These are phyloP conservation scores for Agrenia bidenticulata DNA, from an alignment of 2,888 invertebrate genomes.

Conservation along the genomic window DNA sequence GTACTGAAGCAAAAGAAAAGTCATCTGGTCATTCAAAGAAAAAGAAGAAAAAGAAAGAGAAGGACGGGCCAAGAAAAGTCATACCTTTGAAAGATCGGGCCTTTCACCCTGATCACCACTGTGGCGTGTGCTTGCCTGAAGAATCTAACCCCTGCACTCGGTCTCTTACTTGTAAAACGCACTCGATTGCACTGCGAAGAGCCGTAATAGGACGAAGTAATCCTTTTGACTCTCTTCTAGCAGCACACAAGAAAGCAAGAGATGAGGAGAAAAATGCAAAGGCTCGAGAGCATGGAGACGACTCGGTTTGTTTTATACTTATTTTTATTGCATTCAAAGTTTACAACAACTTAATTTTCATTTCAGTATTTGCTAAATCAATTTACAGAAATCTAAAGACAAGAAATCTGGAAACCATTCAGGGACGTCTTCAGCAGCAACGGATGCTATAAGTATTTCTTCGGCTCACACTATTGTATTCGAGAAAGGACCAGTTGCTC, in stretches of 20 bases:
- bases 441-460: too few species aligned
- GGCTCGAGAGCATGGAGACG: slow-evolving; percentile 15
- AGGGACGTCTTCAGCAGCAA: too few species aligned
- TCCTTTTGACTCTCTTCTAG: slow-evolving; percentile 72
- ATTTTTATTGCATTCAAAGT: not conserved
- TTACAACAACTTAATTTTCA: not conserved
- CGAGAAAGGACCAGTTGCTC: too few species aligned
- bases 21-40: slow-evolving; percentile 33
- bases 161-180: slow-evolving; percentile 68
- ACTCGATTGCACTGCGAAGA: slow-evolving; percentile 68
- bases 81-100: slow-evolving; percentile 61
- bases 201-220: slow-evolving; percentile 71
- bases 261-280: slow-evolving; percentile 56
- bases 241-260: slow-evolving; percentile 70
- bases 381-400: slow-evolving; percentile 10
- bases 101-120: slow-evolving; percentile 80
- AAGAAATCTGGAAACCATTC: not conserved
- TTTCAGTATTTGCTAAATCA: not conserved
- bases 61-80: slow-evolving; percentile 55
- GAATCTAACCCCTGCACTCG: slow-evolving; percentile 73
- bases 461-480: not conserved
- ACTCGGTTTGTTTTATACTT: not conserved
- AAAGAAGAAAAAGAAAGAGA: slow-evolving; percentile 53
- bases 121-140: slow-evolving; percentile 70
- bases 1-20: slow-evolving; percentile 7